A percentile compares a stretch with the other conserved stretches of the same genome.
Conservation (phyloP, 2,113 vertebrate species). For the Phrynosoma platyrhinos region DNA sequence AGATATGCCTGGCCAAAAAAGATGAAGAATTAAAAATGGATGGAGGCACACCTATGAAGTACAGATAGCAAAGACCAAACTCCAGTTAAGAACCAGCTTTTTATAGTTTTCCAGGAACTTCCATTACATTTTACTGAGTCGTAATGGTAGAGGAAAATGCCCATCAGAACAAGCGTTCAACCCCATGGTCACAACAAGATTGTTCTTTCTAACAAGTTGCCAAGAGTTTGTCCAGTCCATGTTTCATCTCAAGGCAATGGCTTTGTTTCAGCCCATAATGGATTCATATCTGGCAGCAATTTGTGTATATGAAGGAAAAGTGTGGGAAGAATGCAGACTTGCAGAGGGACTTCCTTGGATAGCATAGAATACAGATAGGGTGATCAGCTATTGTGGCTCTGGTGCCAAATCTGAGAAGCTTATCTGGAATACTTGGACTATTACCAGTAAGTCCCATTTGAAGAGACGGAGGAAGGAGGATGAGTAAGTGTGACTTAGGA, state of each 20-base stretch:
- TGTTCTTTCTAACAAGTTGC: background rate
- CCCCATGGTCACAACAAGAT: background rate
- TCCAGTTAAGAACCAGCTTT: background rate
- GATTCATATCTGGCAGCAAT: constrained; percentile 23
- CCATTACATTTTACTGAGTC: background rate
- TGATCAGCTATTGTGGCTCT: background rate
- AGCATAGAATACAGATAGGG: background rate
- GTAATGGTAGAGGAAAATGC: background rate
- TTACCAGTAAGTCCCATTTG: background rate
- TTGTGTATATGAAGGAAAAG: background rate
- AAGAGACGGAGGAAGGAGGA: background rate
- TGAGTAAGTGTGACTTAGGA: background rate
- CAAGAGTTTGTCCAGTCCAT: background rate
- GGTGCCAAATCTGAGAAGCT: background rate
- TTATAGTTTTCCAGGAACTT: background rate
- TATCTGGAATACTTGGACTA: background rate
- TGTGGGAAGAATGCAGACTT: background rate
- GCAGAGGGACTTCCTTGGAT: constrained; percentile 29
- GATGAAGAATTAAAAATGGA: too few species aligned
- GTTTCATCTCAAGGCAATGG: background rate
- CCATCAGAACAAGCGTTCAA: rapidly evolving
- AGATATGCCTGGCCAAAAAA: too few species aligned
- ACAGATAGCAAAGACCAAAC: background rate
- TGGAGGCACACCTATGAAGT: background rate
- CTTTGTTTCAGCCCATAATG: background rate